Base-by-base conservation (phyloP, 1,140 invertebrate species). In the Megalonaias nervosa region DNA sequence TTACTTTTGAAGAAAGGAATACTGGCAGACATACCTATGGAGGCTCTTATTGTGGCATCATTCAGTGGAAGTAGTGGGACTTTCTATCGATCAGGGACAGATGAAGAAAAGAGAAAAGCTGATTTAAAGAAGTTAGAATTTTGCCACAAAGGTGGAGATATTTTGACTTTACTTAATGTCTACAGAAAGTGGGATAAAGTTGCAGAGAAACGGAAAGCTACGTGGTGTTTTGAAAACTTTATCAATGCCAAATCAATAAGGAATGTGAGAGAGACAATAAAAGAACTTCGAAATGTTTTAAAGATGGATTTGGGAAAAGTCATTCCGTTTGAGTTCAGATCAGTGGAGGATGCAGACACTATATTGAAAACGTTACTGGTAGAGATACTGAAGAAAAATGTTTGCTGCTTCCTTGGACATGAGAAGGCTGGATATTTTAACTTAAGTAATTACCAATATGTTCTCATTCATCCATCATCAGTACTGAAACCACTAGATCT, bases 131-230 rank as follows among this genome's bases (percentile, higher is more conserved):
- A 97, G 89, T 97, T 97, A 89, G 89, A 93, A n/a, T 89, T 87
- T 79, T 84, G 85, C 73, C 95, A 96, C 1, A 91, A 93, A 26
- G 93, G 96, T 83, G 98, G 98, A 15, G 98, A 99, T 92, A 96
- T 97, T 86, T 92, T 99, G 9, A 98, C 96, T 17, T 91, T 98
- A 57, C 90, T 99, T 1, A 98, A 98, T 90, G 94, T 99, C 19
- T 98, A 94, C 87, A 94, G 94, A 84, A 79, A 81, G 64, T 89
- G 87, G 85, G 59, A 81, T 64, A 64, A 70, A n/a, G 67, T 81
- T n/a, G 68, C 73, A 31, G 85, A 86, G 70, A 81, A 81, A 23
- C 19, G 80, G 61, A 86, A 86, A 75, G 81, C 74, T 5, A 80
- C 67, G 61, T 89, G 87, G 87, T 88, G 88, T 68, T 17, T 78